Percentiles rank a stretch among this genome's conserved stretches.
Conservation (phyloP, 2,888 invertebrate species). For the Tineola bisselliella region DNA sequence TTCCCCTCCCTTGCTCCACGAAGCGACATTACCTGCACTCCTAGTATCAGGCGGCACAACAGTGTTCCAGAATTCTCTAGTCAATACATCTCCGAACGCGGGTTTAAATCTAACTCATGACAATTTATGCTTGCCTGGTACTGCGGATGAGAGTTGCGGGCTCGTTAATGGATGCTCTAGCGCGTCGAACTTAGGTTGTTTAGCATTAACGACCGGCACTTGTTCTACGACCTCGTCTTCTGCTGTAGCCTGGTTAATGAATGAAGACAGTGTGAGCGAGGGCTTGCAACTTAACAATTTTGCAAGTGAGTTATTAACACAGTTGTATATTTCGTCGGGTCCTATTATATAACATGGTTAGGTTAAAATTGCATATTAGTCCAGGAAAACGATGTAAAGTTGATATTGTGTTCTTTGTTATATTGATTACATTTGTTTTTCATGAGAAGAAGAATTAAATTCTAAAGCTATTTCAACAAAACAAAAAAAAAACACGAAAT, state of each 20-base stretch:
- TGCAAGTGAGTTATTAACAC: neutral
- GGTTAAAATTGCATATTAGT: no score
- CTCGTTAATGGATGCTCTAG: conserved; percentile 56
- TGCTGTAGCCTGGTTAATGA: conserved; percentile 66
- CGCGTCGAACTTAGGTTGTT: conserved; percentile 36
- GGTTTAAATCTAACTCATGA: conserved; percentile 37
- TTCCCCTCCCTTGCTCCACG: conserved; percentile 62
- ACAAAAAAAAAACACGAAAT: no score
- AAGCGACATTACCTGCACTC: conserved; percentile 54
- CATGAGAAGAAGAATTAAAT: no score
- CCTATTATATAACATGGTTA: no score
- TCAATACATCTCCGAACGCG: conserved; percentile 31
- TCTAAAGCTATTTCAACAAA: no score
- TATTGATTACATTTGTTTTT: no score
- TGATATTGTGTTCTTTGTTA: no score
- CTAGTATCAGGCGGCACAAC: conserved; percentile 54
- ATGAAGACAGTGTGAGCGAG: conserved; percentile 63
- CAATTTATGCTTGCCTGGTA: conserved; percentile 35
- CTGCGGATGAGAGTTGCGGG: conserved; percentile 42
- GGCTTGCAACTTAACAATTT: neutral
- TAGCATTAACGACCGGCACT: conserved; percentile 52
- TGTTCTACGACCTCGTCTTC: conserved; percentile 54
- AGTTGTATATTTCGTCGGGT: no score
- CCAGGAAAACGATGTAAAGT: no score
- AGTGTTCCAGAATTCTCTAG: conserved; percentile 43